Evolutionary conservation across 2,113 vertebrate species (phyloP).

Genomic region (Platycercus adscitus): DNA sequence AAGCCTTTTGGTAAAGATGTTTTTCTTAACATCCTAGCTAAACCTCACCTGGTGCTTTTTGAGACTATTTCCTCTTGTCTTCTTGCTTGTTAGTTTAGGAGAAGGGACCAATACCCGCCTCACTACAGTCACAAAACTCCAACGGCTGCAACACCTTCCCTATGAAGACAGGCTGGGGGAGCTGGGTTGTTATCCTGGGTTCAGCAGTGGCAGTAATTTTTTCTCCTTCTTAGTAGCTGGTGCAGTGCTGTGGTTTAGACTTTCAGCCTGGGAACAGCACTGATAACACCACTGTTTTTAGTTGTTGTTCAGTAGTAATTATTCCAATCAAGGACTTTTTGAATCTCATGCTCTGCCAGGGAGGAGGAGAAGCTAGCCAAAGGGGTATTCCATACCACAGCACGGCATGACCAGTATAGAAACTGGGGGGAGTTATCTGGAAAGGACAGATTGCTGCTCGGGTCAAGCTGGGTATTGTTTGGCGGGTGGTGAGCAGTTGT

Average conservation of each 20-base stretch:
- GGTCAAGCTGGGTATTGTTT: background rate
- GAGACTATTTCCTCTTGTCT: background rate
- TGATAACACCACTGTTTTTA: background rate
- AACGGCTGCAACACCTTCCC: background rate
- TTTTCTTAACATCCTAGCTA: background rate
- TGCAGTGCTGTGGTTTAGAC: background rate
- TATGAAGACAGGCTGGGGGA: background rate
- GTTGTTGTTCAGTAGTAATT: background rate
- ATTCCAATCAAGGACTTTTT: background rate
- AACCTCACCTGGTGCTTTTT: background rate
- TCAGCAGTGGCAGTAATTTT: background rate
- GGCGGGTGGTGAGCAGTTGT: background rate
- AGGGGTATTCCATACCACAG: background rate
- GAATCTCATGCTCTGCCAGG: background rate
- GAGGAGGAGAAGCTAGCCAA: background rate
- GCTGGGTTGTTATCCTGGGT: background rate
- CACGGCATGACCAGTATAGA: no score
- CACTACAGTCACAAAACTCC: background rate
- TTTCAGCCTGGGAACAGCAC: background rate
- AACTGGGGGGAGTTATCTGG: no score
- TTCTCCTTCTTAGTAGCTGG: background rate
- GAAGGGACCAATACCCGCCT: background rate
- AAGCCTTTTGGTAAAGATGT: background rate
- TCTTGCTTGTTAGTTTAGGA: background rate
- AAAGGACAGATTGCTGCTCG: background rate